Evolutionary conservation across 2,113 vertebrate species (phyloP).

Genomic region (Excalfactoria chinensis): DNA sequence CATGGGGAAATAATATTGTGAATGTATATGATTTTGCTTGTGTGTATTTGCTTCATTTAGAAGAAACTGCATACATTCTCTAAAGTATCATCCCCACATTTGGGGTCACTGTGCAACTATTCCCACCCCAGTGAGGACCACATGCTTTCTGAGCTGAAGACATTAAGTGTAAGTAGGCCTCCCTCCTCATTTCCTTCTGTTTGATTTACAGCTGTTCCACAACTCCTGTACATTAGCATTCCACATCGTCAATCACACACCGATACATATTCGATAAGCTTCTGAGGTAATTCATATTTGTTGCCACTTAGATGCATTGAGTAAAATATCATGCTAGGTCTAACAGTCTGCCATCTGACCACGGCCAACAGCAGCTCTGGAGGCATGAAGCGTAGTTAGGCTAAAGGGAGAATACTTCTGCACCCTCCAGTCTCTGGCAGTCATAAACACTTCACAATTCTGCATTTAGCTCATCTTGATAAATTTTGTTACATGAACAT

Average conservation of each 20-base stretch:
- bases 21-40: rapidly evolving
- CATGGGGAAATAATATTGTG: not conserved
- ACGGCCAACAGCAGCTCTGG: not conserved
- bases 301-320: not conserved
- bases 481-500: not conserved
- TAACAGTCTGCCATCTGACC: not conserved
- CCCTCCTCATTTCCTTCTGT: not conserved
- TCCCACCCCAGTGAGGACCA: not conserved
- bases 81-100: not conserved
- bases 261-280: not conserved
- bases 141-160: not conserved
- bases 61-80: not conserved
- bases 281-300: not conserved
- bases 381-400: too few relatives aligned
- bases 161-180: not conserved
- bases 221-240: not conserved
- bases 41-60: not conserved
- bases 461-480: not conserved
- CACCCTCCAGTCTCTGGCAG: not conserved
- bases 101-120: not conserved
- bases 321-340: not conserved
- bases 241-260: not conserved
- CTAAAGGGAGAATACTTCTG: not conserved
- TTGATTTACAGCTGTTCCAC: not conserved
- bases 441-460: not conserved